Evolutionary conservation across 2,888 invertebrate genomes (phyloP).

Genomic region (Ryuthela nishihirai): DNA sequence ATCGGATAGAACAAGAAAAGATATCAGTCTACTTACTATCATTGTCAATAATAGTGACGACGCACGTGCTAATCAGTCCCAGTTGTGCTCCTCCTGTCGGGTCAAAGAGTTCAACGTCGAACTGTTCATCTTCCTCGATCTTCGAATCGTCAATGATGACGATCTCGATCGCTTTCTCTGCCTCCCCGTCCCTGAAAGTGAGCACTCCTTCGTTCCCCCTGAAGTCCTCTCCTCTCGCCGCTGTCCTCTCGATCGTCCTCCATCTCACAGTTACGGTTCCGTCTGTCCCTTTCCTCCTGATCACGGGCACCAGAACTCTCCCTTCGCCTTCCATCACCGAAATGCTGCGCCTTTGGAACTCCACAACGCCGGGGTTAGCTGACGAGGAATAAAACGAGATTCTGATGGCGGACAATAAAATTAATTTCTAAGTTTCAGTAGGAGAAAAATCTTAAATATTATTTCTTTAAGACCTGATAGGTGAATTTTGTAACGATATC

Average conservation of each 20-base stretch:
- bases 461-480: too few relatives aligned
- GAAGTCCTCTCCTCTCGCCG: conserved; percentile 56
- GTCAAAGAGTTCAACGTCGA: conserved; percentile 56
- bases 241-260: conserved; percentile 58
- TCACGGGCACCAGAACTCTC: conserved; percentile 53
- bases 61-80: conserved; percentile 52
- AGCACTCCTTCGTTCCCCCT: conserved; percentile 55
- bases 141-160: conserved; percentile 58
- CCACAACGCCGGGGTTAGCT: conserved; percentile 57
- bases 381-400: too few relatives aligned
- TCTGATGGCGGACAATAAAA: too few relatives aligned
- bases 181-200: conserved; percentile 53
- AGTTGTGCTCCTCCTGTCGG: conserved; percentile 54
- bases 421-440: too few relatives aligned
- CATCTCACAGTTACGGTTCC: conserved; percentile 56
- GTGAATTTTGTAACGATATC: too few relatives aligned
- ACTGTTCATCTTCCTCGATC: conserved; percentile 60
- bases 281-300: conserved; percentile 56
- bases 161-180: conserved; percentile 55
- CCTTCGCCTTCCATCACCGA: conserved; percentile 58
- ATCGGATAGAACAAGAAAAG: too few relatives aligned
- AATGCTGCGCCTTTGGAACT: conserved; percentile 57
- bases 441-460: too few relatives aligned
- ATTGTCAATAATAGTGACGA: conserved; percentile 57
- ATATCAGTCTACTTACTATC: conserved; percentile 47